These are phyloP conservation scores for Pachycephala philippinensis DNA, from an alignment of 2,113 vertebrate genomes.

Conservation along the genomic window DNA sequence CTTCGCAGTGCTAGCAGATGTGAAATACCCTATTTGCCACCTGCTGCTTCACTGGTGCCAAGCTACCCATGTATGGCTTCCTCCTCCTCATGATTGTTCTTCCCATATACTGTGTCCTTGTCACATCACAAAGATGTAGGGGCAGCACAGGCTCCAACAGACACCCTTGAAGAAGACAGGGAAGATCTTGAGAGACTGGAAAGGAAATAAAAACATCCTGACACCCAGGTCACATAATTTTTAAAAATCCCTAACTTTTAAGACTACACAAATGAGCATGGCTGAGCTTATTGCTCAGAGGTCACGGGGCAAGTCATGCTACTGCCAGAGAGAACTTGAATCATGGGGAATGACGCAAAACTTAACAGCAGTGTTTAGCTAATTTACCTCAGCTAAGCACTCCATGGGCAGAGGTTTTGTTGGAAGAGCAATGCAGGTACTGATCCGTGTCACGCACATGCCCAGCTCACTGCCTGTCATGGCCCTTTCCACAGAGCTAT, in stretches of 20 bases:
- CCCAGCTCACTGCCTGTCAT: not conserved
- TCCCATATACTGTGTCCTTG: not conserved
- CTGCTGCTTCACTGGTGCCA: not conserved
- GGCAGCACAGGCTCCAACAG: not conserved
- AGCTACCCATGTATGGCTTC: not conserved
- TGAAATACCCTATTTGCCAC: not conserved
- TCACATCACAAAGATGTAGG: not conserved
- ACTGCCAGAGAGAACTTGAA: not conserved
- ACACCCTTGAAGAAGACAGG: not conserved
- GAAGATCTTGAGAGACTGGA: not conserved
- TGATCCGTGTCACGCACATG: fast-evolving
- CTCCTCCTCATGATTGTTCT: not conserved
- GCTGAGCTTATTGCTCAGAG: not conserved
- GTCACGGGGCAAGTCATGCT: not conserved
- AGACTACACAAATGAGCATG: not conserved
- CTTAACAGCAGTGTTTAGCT: not conserved
- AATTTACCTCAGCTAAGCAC: not conserved
- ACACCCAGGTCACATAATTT: not conserved
- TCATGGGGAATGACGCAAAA: fast-evolving
- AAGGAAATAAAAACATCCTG: not conserved
- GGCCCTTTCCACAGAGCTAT: not conserved
- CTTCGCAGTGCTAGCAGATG: not conserved
- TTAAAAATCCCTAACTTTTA: not conserved
- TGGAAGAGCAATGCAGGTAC: not conserved
- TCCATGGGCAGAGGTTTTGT: not conserved